phyloP scores from a whole-genome alignment of 2,888 invertebrate genomes.

The Chloroclysta siterata region DNA sequence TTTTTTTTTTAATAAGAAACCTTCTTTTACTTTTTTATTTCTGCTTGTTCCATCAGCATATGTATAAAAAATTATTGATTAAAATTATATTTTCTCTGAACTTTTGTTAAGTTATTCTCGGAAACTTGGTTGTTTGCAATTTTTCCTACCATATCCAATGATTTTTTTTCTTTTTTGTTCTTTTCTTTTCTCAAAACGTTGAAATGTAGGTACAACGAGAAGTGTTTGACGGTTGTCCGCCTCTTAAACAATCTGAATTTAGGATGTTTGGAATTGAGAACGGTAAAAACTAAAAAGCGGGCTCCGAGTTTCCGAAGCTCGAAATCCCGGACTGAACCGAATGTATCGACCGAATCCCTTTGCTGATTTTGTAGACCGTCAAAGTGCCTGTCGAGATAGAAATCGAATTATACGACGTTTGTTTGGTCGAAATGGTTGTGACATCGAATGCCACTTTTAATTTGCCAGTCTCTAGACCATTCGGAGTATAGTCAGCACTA shows the following conservation, averaged over 20 bases:
- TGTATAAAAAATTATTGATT: too few species aligned
- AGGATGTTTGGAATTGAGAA: slow-evolving; percentile 40
- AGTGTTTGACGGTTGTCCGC: too few species aligned
- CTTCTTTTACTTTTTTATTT: too few species aligned
- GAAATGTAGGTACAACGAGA: too few species aligned
- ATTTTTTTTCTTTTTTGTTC: too few species aligned
- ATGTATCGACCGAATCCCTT: slow-evolving; percentile 49
- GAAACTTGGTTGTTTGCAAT: too few species aligned
- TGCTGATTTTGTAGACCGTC: slow-evolving; percentile 61
- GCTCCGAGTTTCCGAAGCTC: slow-evolving; percentile 41
- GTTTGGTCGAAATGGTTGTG: slow-evolving; percentile 25
- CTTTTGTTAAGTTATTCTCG: too few species aligned
- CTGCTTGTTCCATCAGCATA: too few species aligned
- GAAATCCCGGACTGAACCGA: slow-evolving; percentile 48
- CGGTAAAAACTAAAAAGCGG: slow-evolving; percentile 45
- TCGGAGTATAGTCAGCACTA: slow-evolving; percentile 8
- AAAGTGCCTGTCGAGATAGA: slow-evolving; percentile 54
- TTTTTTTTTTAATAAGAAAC: too few species aligned
- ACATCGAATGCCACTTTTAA: slow-evolving; percentile 34
- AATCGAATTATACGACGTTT: slow-evolving; percentile 52
- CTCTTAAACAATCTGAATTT: slow-evolving; percentile 28
- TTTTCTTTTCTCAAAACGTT: too few species aligned
- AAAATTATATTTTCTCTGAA: too few species aligned
- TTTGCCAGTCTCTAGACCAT: slow-evolving; percentile 34
- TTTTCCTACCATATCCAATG: too few species aligned